phyloP scores from a whole-genome alignment of 35 echinoderm and acorn worm species.

The Holothuria glaberrima region DNA sequence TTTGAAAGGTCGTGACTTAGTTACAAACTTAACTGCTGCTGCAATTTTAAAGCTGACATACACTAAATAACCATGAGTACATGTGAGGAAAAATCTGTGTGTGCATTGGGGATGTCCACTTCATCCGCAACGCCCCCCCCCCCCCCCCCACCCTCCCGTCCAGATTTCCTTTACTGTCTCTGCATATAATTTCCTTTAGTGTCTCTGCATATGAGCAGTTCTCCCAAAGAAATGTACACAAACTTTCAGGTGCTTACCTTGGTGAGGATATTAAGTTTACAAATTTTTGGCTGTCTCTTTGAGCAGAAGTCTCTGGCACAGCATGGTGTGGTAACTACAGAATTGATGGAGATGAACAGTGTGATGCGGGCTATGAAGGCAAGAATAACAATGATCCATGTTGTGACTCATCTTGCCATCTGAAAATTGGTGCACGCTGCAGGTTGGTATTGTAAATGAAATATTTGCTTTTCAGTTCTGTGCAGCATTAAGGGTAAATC shows the following conservation, averaged over 20 bases:
- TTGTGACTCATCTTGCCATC: slow-evolving; percentile 72
- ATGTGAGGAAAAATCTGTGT: no score
- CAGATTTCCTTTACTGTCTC: no score
- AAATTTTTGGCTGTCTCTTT: slow-evolving; percentile 10
- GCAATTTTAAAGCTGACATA: no score
- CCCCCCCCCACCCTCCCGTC: no score
- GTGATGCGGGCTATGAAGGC: slow-evolving; percentile 84
- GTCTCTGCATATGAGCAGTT: background rate
- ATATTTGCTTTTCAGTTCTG: no score
- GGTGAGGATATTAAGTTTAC: background rate
- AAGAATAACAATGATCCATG: slow-evolving; percentile 77
- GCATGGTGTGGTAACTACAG: slow-evolving; percentile 91
- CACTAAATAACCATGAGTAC: no score
- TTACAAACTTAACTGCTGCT: no score
- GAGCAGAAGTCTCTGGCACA: slow-evolving; percentile 66
- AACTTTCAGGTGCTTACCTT: background rate
- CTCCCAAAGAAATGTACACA: background rate
- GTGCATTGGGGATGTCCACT: no score
- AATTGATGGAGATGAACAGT: slow-evolving; percentile 77
- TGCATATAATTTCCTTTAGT: background rate
- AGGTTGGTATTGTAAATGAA: slow-evolving; percentile 50
- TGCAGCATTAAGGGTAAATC: no score
- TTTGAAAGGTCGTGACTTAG: no score
- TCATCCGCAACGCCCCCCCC: no score
- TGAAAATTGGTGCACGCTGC: slow-evolving; percentile 72